phyloP scores from a whole-genome alignment of 2,888 invertebrate species.

The Lysandra coridon region DNA sequence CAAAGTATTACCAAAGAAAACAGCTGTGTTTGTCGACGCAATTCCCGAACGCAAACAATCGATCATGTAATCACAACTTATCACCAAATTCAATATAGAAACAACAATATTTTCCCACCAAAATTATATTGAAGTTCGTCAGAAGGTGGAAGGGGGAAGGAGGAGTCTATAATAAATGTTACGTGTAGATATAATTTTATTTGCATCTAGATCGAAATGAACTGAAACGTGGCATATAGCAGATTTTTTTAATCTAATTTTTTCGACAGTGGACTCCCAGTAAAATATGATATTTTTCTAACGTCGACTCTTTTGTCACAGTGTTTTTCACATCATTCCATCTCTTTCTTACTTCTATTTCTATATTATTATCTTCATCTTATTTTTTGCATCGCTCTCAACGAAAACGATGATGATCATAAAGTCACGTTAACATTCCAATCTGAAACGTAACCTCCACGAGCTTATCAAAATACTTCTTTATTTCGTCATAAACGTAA shows the following conservation, averaged over 20 bases:
- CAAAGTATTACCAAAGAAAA: constrained; percentile 19
- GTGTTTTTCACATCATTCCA: not conserved
- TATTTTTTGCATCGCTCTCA: not conserved
- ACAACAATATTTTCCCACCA: constrained; percentile 60
- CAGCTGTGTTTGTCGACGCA: constrained; percentile 20
- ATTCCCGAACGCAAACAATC: constrained; percentile 17
- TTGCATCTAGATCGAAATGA: no score
- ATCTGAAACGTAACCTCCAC: not conserved
- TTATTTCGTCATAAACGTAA: constrained; percentile 19
- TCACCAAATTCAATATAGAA: constrained; percentile 33
- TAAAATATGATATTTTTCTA: no score
- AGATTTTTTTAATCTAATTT: no score
- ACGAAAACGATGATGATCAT: not conserved
- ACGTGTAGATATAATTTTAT: no score
- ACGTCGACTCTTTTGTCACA: not conserved
- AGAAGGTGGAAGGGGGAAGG: constrained; percentile 40
- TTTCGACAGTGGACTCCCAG: no score
- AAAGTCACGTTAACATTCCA: constrained; percentile 9
- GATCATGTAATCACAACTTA: constrained; percentile 27
- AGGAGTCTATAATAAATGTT: not conserved
- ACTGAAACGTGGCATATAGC: no score
- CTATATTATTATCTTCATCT: not conserved
- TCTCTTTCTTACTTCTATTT: no score
- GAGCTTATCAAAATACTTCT: not conserved
- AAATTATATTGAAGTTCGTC: constrained; percentile 60